A percentile compares a stretch with the other conserved stretches of the same genome.
Conservation (phyloP, 2,888 invertebrate genomes). For the Eilema griseolum region DNA sequence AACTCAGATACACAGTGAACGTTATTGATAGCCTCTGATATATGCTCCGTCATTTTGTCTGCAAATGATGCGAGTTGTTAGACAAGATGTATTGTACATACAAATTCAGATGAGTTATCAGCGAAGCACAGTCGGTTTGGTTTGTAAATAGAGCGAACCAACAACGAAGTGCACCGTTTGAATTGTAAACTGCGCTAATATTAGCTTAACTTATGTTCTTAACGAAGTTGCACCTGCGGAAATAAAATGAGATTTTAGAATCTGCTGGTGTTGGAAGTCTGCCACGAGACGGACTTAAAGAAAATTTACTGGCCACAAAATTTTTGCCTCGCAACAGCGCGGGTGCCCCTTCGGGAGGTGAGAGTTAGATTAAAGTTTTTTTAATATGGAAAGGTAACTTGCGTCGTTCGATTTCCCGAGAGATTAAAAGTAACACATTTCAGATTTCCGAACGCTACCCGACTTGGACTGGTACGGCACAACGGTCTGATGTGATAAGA, state of each 20-base stretch:
- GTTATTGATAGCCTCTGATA: slow-evolving; percentile 66
- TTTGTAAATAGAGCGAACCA: slow-evolving; percentile 53
- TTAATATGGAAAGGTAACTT: slow-evolving; percentile 73
- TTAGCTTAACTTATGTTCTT: slow-evolving; percentile 54
- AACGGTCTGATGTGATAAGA: slow-evolving; percentile 59
- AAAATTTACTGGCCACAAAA: slow-evolving; percentile 80
- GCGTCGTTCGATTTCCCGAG: slow-evolving; percentile 70
- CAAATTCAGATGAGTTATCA: slow-evolving; percentile 60
- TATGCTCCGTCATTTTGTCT: slow-evolving; percentile 67
- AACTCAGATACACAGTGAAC: slow-evolving; percentile 56
- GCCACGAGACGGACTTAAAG: slow-evolving; percentile 76
- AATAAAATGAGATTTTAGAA: slow-evolving; percentile 68
- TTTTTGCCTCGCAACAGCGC: slow-evolving; percentile 62
- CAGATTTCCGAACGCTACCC: slow-evolving; percentile 58
- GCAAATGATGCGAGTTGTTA: slow-evolving; percentile 65
- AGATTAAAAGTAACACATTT: slow-evolving; percentile 67
- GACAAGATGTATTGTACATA: slow-evolving; percentile 62
- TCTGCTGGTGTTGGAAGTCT: slow-evolving; percentile 71
- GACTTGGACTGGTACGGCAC: slow-evolving; percentile 54
- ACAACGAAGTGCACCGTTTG: slow-evolving; percentile 28
- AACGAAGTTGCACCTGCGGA: slow-evolving; percentile 60
- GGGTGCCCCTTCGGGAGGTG: slow-evolving; percentile 58
- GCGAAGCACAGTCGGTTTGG: slow-evolving; percentile 54
- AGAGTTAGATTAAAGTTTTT: slow-evolving; percentile 77
- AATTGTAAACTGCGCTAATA: slow-evolving; percentile 32